phyloP scores from a whole-genome alignment of 2,888 invertebrate species.

The Callyntrura sp. region DNA sequence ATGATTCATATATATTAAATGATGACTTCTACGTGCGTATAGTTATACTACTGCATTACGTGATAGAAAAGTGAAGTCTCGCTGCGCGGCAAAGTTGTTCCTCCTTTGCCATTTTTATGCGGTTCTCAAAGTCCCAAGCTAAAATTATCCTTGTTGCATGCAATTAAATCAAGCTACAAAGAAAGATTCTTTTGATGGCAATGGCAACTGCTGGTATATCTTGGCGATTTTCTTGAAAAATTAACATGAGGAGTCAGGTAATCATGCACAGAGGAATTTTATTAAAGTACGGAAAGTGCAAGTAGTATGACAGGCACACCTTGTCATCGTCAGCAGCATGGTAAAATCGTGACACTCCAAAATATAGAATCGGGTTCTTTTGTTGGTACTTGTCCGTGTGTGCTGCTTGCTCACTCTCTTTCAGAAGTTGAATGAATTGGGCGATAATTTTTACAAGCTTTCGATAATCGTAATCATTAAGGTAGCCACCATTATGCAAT shows the following conservation, averaged over 20 bases:
- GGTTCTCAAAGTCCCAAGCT: too few species aligned
- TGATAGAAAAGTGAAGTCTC: constrained; percentile 10
- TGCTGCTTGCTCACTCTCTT: too few species aligned
- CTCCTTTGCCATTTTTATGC: constrained; percentile 15
- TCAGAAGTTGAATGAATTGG: neutral
- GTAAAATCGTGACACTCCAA: constrained; percentile 42
- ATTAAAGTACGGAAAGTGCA: constrained; percentile 23
- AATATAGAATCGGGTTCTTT: constrained; percentile 24
- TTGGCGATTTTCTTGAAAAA: too few species aligned
- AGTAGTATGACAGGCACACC: constrained; percentile 8
- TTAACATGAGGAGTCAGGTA: constrained; percentile 36
- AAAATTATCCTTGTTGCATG: constrained; percentile 27
- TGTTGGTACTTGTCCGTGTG: neutral
- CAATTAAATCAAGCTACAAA: constrained; percentile 3
- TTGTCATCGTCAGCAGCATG: neutral
- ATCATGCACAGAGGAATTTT: constrained; percentile 19
- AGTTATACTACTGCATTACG: constrained; percentile 38
- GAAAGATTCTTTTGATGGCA: neutral
- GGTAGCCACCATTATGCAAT: too few species aligned
- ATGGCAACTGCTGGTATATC: constrained; percentile 19
- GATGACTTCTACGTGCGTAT: constrained; percentile 21
- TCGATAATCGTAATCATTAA: too few species aligned
- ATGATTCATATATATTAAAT: neutral
- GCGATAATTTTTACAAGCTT: too few species aligned
- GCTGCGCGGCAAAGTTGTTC: constrained; percentile 15